Conservation (phyloP, 1,140 invertebrate species). For the Octopus sinensis region DNA sequence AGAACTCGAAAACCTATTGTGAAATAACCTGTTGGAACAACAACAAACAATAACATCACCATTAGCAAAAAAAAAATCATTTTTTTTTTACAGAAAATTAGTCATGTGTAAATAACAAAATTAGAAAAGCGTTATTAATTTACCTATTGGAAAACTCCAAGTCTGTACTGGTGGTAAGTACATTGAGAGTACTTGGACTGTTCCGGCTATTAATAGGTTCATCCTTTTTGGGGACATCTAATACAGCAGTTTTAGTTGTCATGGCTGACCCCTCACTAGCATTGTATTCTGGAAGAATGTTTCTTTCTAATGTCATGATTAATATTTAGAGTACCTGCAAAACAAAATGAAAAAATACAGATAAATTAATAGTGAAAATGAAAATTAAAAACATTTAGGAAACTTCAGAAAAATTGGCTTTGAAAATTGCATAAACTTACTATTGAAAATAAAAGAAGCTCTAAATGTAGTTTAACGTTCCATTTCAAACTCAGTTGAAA, state of each 20-base stretch:
- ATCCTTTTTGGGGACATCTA: constrained; percentile 44
- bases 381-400: too few relatives aligned
- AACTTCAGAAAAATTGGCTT: too few relatives aligned
- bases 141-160: constrained; percentile 56
- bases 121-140: constrained; percentile 5
- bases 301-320: constrained; percentile 10
- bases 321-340: background rate
- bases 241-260: constrained; percentile 20
- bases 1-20: too few relatives aligned
- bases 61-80: too few relatives aligned
- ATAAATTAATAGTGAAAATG: background rate
- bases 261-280: constrained; percentile 7
- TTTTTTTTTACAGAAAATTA: too few relatives aligned
- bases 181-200: constrained; percentile 54
- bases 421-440: too few relatives aligned
- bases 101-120: background rate
- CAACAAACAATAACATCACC: too few relatives aligned
- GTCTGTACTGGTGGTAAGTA: constrained; percentile 52
- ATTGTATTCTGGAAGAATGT: constrained; percentile 15
- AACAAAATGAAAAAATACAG: background rate
- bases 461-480: too few relatives aligned
- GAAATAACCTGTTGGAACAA: too few relatives aligned
- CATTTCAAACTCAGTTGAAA: too few relatives aligned
- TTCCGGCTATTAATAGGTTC: constrained; percentile 56
- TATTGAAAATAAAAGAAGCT: too few relatives aligned